Evolutionary conservation across 1,140 invertebrate genomes (phyloP).

Genomic region (Diachasmimorpha longicaudata): DNA sequence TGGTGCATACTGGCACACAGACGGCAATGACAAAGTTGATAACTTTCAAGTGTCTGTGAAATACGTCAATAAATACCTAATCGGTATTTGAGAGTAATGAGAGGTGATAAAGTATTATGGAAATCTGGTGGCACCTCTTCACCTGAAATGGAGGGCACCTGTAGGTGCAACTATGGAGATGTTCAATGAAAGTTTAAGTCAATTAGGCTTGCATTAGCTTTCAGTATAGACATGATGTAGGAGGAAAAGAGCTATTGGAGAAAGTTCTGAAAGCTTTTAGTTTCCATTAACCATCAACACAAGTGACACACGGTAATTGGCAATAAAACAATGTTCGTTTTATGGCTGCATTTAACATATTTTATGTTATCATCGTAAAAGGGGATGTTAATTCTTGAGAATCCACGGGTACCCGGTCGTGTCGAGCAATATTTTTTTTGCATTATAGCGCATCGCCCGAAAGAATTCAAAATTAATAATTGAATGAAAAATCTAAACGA

Average conservation of each 20-base stretch:
- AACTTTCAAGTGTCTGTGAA: background rate
- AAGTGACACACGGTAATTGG: constrained; percentile 1
- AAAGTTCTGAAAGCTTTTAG: constrained; percentile 49
- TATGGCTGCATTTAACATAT: background rate
- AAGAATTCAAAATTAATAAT: too few relatives aligned
- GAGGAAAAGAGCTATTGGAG: constrained; percentile 42
- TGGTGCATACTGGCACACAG: background rate
- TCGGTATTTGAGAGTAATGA: background rate
- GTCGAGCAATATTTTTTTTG: background rate
- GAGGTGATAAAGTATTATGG: background rate
- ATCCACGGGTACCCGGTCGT: background rate
- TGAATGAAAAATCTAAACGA: too few relatives aligned
- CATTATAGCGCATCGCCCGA: too few relatives aligned
- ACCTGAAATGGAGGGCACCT: background rate
- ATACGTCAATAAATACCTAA: background rate
- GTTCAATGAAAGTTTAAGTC: constrained; percentile 38
- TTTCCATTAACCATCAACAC: constrained; percentile 29
- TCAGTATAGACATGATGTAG: constrained; percentile 42
- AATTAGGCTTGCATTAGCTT: constrained; percentile 44
- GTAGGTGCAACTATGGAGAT: constrained; percentile 16
- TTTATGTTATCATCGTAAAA: background rate
- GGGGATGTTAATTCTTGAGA: background rate
- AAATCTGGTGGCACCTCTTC: background rate
- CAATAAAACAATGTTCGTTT: background rate
- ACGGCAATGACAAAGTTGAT: background rate